Base-by-base conservation (phyloP, 2,113 vertebrate genomes). In the Siphamia tubifer region DNA sequence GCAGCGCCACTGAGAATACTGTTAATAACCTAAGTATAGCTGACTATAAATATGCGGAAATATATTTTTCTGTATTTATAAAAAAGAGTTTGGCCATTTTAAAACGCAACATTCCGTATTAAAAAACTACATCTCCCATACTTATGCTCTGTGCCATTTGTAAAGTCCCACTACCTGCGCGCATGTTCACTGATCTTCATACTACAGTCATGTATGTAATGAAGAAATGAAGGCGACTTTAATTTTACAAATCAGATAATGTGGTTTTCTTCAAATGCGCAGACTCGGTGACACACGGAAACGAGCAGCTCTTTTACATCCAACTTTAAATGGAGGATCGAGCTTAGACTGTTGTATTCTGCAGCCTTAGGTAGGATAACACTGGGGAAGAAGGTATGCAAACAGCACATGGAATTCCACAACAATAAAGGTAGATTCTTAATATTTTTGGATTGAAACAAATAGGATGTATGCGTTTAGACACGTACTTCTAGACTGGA, bases 51-150 rank as follows among this genome's bases (percentile, higher is more conserved):
- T n/a, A n/a, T n/a, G n/a, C n/a, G n/a, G n/a, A n/a, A n/a, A n/a
- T n/a, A n/a, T n/a, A n/a, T n/a, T n/a, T n/a, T n/a, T n/a, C n/a
- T 0, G 7, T 4, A 1, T 34, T 19, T 3, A 1, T 11, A 8
- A 7, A 15, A 43, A 25, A 0, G 6, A 5, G 0, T 5, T 1
- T 0, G 12, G 34, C 25, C 16, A 0, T 6, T 10, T 6, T 38
- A 0, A 24, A 8, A 15, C 1, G 2, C 1, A 0, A 1, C 1
- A 1, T 4, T 16, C 6, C 1, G 23, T 3, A 3, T 13, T 13
- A 31, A n/a, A 30, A 2, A 1, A 75, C 86, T 88, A 68, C 23
- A 66, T 77, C 40, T 73, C 89, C 89, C 86, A 82, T n/a, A 16
- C 1, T 3, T 5, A 4, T 0, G 2, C 6, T 27, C 13, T 19